phyloP scores from a whole-genome alignment of 1,140 invertebrate genomes.

The Tetramorium parvispinum region DNA sequence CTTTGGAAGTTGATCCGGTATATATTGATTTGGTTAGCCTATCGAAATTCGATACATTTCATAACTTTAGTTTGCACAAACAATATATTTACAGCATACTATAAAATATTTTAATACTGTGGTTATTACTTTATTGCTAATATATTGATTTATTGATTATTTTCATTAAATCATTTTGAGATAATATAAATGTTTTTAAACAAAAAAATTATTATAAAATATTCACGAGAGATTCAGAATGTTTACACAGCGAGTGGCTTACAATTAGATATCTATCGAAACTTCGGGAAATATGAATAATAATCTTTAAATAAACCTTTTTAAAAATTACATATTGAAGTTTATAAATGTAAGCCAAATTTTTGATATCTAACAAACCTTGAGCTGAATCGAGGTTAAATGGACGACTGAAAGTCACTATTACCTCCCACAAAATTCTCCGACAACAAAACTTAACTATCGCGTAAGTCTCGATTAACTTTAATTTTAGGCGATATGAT shows the following conservation, averaged over 20 bases:
- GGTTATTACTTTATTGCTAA: background rate
- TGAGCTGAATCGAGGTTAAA: background rate
- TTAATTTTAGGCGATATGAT: no score
- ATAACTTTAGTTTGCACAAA: constrained; percentile 7
- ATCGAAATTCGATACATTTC: constrained; percentile 53
- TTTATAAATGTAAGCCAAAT: background rate
- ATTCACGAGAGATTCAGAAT: background rate
- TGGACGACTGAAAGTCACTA: background rate
- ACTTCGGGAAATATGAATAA: background rate
- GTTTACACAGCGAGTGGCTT: background rate
- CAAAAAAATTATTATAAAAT: background rate
- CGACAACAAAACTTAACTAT: background rate
- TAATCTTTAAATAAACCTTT: constrained; percentile 15
- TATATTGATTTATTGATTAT: background rate
- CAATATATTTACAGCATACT: constrained; percentile 15
- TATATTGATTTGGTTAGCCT: constrained; percentile 51
- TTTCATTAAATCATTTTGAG: background rate
- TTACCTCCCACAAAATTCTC: background rate
- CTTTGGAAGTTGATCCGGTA: constrained; percentile 37
- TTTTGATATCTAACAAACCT: background rate
- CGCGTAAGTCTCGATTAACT: background rate
- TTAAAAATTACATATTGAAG: background rate
- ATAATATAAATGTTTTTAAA: background rate
- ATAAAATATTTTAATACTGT: constrained; percentile 21
- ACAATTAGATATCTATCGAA: background rate